Base-by-base conservation (phyloP, 1,140 invertebrate species). In the Drosophila guanche region DNA sequence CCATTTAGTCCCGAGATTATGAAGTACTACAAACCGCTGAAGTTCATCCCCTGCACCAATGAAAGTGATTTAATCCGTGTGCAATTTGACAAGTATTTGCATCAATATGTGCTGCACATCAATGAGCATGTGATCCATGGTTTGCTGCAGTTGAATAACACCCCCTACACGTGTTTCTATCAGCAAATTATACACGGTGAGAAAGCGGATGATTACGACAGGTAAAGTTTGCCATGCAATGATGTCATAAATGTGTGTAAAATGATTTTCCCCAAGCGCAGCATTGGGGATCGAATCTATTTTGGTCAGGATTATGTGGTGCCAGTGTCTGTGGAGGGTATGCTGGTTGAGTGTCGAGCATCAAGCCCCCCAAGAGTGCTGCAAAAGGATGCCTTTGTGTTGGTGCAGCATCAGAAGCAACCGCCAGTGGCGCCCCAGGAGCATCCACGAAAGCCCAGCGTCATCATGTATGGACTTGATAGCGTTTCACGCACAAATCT, bases 401-500 rank as follows among this genome's bases (percentile, higher is more conserved):
- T 81, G 2, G 41, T 81, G 0, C 78, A 81, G n/a, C 46, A 68
- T 37, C 41, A 47, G 8, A 3, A 48, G 33, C 23, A 52, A 3
- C 14, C 5, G 0, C 1, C 16, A 4, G 5, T 2, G 1, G 1
- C 47, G 20, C 20, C n/a, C 0, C 12, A 22, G 3, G 8, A 4
- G 5, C 4, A 20, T 20, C 16, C 42, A 14, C 66, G 75, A 0
- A 75, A 76, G 47, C 52, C 79, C 6, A 84, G 79, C 53, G 55
- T 89, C 2, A 74, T 89, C 3, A 72, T 89, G 72, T 83, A 77
- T 12, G 84, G 84, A 43, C 75, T 89, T 14, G 84, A 86, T 40
- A 66, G 62, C 0, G 16, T 89, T 4, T 89, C 84, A 3, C 50
- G 76, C n/a, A 74, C 93, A 1, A 92, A 92, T 79, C 92, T 92